Conservation (phyloP, 2,113 vertebrate species). For the Mormoops blainvillei region DNA sequence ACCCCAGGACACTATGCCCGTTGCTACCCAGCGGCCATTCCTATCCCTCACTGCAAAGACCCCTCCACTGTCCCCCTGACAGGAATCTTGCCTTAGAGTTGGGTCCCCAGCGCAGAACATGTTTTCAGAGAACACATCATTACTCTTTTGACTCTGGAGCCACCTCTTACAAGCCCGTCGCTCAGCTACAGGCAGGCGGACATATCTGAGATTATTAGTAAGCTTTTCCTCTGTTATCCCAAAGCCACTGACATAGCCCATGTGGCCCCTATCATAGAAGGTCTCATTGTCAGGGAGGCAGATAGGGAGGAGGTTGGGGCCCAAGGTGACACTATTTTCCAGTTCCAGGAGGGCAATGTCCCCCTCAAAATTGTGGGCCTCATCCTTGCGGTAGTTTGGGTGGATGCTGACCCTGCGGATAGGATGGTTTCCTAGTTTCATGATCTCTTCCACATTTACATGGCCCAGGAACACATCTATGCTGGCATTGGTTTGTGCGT, state of each 20-base stretch:
- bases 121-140: constrained; percentile 76
- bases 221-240: constrained; percentile 75
- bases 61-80: constrained; percentile 84
- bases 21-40: constrained; percentile 75
- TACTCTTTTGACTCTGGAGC: constrained; percentile 44
- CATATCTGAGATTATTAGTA: constrained; percentile 72
- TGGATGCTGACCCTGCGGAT: constrained; percentile 84
- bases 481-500: neutral
- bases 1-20: constrained; percentile 85
- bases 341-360: constrained; percentile 93
- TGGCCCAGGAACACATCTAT: constrained; percentile 77
- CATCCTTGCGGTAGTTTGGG: constrained; percentile 77
- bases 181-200: constrained; percentile 73
- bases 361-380: constrained; percentile 77
- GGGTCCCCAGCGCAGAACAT: constrained; percentile 86
- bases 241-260: constrained; percentile 90
- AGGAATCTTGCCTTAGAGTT: constrained; percentile 67
- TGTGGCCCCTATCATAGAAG: neutral
- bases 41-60: constrained; percentile 64
- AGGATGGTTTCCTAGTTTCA: constrained; percentile 65
- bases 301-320: constrained; percentile 83
- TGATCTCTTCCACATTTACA: neutral
- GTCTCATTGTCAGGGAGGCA: constrained; percentile 86
- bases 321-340: constrained; percentile 79
- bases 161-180: constrained; percentile 57